Evolutionary conservation across 2,888 invertebrate species (phyloP).

Genomic region (Aspidiotus rigidus): DNA sequence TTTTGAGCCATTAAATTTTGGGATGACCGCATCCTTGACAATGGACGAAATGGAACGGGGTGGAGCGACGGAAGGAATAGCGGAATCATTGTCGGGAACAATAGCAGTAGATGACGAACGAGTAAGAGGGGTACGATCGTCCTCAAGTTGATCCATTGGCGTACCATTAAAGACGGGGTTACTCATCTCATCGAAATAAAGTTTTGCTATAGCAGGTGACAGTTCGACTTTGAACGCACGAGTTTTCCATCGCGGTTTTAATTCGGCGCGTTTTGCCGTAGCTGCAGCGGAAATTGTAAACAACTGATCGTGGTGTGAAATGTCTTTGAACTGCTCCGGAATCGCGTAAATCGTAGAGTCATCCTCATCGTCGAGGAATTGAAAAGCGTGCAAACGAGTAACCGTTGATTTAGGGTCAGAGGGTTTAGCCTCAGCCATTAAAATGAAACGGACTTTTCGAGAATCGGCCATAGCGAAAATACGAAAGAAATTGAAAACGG

Average conservation of each 20-base stretch:
- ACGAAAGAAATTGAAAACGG: not conserved
- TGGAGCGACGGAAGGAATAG: not conserved
- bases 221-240: not conserved
- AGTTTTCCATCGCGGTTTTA: not conserved
- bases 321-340: not conserved
- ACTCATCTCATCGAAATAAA: not conserved
- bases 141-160: not conserved
- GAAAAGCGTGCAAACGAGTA: not conserved
- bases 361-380: not conserved
- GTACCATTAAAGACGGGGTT: not conserved
- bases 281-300: not conserved
- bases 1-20: not conserved
- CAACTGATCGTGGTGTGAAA: slow-evolving; percentile 1
- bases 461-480: not conserved
- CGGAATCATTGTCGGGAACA: not conserved
- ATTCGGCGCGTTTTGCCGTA: not conserved
- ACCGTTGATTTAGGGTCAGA: not conserved
- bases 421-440: not conserved
- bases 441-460: not conserved
- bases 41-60: not conserved
- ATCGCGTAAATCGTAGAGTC: not conserved
- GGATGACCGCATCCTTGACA: not conserved
- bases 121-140: too few relatives aligned
- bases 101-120: not conserved
- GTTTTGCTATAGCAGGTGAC: not conserved